Evolutionary conservation across 2,113 vertebrate genomes (phyloP).

Genomic region (Tenebrosternarchus preto): DNA sequence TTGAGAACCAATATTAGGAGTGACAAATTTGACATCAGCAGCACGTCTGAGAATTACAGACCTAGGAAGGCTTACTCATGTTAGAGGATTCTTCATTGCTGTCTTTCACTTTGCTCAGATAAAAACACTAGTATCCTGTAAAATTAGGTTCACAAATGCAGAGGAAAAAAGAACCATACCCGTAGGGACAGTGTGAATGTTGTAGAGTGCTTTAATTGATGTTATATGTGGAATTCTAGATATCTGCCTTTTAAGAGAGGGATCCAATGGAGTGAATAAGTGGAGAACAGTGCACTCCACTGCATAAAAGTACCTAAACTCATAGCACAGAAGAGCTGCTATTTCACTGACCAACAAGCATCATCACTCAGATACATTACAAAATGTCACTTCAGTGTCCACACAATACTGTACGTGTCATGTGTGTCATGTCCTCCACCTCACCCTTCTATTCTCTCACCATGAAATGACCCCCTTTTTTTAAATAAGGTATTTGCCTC

Average conservation of each 20-base stretch:
- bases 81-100: no score
- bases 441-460: neutral
- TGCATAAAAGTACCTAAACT: no score
- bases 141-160: no score
- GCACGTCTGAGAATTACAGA: neutral
- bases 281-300: no score
- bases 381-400: neutral
- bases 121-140: no score
- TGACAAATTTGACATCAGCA: neutral
- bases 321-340: no score
- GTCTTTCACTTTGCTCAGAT: no score
- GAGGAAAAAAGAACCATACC: neutral
- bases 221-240: no score
- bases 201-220: no score
- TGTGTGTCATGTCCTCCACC: conserved; percentile 16
- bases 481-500: conserved; percentile 67
- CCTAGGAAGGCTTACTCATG: neutral
- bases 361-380: neutral
- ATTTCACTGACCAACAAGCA: no score
- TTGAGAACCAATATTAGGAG: neutral
- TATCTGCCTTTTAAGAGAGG: no score
- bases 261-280: no score
- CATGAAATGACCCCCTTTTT: conserved; percentile 55
- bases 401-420: neutral
- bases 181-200: neutral